Evolutionary conservation across 2,113 vertebrate genomes (phyloP), one percentile per base, ranked within the genome.

Genomic region (Nestor notabilis): DNA sequence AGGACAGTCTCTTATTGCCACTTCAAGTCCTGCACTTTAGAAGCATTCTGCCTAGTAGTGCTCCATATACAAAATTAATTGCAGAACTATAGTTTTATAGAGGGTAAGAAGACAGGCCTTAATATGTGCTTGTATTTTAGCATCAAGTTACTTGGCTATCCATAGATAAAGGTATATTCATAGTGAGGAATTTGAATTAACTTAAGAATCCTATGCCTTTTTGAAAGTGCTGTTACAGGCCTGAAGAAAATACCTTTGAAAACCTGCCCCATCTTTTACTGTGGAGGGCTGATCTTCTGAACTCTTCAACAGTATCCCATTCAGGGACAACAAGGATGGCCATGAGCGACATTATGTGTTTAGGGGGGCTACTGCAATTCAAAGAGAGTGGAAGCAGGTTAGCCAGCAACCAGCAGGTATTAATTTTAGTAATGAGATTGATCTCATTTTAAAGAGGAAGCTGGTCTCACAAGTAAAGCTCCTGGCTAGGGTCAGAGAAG

Each of bases 401-500:
- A 77, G 82, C 66, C 71, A 77, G 76, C 17, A 86, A 88, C 28
- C 72, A 75, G 83, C 63, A 90, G 83, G 68, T 95, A 52, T 58
- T 95, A 85, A 83, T 95, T 93, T 77, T 81, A 80, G 64, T 76
- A 92, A 92, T 86, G 50, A 96, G 92, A 55, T 39, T 86, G 50
- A 89, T 95, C 60, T 90, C 20, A 64, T 81, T 94, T 94, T 94
- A 83, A 86, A 83, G 71, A 92, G n/a, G 17, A 93, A 46, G 58
- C 71, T 92, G 83, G 37, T 94, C 75, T 88, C 49, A 46, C 29
- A 86, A 35, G 71, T 81, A 76, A 49, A 58, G 58, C 33, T 91
- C 7, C 23, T 56, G 60, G 43, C 60, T 90, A 64, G 68, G 58
- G 49, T 95, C 55, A 75, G 76, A 43, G 52, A 44, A 58, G 39